A percentile compares a stretch with the other conserved stretches of the same genome.
Evolutionary conservation across 2,888 invertebrate genomes (phyloP).

Genomic region (Arctia plantaginis): DNA sequence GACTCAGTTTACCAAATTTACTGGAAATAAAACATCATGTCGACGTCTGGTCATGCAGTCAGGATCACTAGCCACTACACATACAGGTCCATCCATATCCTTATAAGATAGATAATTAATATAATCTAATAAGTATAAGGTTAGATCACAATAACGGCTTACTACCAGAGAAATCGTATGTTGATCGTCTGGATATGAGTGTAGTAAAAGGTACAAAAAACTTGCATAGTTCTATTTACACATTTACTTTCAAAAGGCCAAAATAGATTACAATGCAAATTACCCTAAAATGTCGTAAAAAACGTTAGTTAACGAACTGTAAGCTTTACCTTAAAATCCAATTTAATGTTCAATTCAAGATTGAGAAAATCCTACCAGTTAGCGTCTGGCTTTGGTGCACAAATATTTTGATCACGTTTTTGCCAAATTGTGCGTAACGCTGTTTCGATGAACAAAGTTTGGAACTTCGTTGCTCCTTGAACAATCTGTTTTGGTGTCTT

Average conservation of each 20-base stretch:
- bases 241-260: not conserved
- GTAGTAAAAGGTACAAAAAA: not conserved
- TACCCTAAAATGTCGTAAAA: not conserved
- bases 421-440: constrained; percentile 37
- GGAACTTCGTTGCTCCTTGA: constrained; percentile 9
- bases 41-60: no score
- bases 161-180: not conserved
- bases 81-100: no score
- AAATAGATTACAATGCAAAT: not conserved
- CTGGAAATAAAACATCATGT: no score
- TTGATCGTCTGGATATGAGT: not conserved
- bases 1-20: no score
- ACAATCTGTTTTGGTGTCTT: constrained; percentile 12
- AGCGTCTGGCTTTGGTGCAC: constrained; percentile 29
- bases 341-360: constrained; percentile 40
- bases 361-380: constrained; percentile 38
- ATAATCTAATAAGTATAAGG: no score
- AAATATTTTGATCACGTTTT: constrained; percentile 52
- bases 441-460: constrained; percentile 24
- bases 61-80: no score
- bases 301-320: constrained; percentile 18
- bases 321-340: constrained; percentile 34
- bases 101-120: no score
- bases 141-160: not conserved
- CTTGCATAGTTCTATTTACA: not conserved